A percentile compares a stretch with the other conserved stretches of the same genome.
These are phyloP conservation scores for Andricus quercusramuli DNA, from an alignment of 2,888 invertebrate genomes.

Conservation along the genomic window DNA sequence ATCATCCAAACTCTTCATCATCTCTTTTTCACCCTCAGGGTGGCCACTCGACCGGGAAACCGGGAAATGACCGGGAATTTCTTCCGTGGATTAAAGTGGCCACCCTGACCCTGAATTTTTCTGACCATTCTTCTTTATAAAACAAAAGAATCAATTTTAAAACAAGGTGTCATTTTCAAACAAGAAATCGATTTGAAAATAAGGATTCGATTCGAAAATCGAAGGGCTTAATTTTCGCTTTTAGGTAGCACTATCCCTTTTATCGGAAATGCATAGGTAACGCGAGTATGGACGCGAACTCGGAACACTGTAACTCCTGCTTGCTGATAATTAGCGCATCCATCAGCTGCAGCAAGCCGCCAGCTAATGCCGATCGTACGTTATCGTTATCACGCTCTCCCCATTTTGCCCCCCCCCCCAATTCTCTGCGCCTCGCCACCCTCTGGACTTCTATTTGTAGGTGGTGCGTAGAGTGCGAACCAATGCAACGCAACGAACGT, in stretches of 20 bases:
- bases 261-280: slow-evolving; percentile 69
- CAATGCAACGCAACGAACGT: slow-evolving; percentile 14
- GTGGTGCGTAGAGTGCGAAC: slow-evolving; percentile 60
- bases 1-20: not conserved
- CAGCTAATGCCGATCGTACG: slow-evolving; percentile 79
- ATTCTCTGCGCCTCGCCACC: slow-evolving; percentile 44
- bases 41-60: too few species aligned
- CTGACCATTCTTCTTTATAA: too few species aligned
- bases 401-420: slow-evolving; percentile 71
- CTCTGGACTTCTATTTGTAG: slow-evolving; percentile 63
- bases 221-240: slow-evolving; percentile 35
- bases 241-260: slow-evolving; percentile 46
- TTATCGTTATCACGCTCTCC: slow-evolving; percentile 78
- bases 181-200: not conserved
- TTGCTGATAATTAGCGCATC: slow-evolving; percentile 79
- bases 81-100: too few species aligned
- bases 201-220: not conserved
- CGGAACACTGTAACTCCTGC: slow-evolving; percentile 77
- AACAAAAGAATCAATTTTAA: too few species aligned
- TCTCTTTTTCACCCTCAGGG: not conserved
- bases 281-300: slow-evolving; percentile 63
- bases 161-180: not conserved
- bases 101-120: too few species aligned
- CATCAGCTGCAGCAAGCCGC: slow-evolving; percentile 78
- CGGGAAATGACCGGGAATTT: too few species aligned